These are phyloP conservation scores for Anodontia alba DNA, from an alignment of 2,888 invertebrate species.

Conservation along the genomic window DNA sequence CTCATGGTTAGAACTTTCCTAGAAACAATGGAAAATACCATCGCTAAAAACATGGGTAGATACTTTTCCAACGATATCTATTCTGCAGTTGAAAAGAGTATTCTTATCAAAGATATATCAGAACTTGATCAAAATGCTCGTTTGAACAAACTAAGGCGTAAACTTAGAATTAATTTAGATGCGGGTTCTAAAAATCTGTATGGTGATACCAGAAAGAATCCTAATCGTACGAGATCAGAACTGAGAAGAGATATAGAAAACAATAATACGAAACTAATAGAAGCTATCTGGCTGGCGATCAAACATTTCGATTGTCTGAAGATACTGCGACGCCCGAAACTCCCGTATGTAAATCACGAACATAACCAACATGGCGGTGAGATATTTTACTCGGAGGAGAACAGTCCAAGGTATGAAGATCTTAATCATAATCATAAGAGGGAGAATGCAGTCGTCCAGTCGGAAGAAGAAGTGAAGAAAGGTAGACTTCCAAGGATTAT, in stretches of 20 bases:
- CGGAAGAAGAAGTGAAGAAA: slow-evolving; percentile 35
- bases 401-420: neutral
- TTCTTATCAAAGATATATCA: slow-evolving; percentile 49
- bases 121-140: slow-evolving; percentile 47
- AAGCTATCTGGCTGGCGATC: slow-evolving; percentile 55
- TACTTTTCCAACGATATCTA: slow-evolving; percentile 58
- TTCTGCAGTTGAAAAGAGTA: slow-evolving; percentile 57
- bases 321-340: slow-evolving; percentile 42
- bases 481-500: slow-evolving; percentile 37
- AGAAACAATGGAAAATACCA: slow-evolving; percentile 59
- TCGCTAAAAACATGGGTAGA: slow-evolving; percentile 51
- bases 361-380: slow-evolving; percentile 11
- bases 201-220: slow-evolving; percentile 55
- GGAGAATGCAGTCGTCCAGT: neutral
- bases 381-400: neutral
- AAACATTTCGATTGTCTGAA: slow-evolving; percentile 58
- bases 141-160: slow-evolving; percentile 44
- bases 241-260: slow-evolving; percentile 48
- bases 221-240: slow-evolving; percentile 47
- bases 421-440: neutral
- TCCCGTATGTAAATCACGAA: neutral
- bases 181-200: slow-evolving; percentile 48
- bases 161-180: slow-evolving; percentile 57
- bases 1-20: slow-evolving; percentile 61
- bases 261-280: slow-evolving; percentile 55